A percentile compares a stretch with the other conserved stretches of the same genome.
These are phyloP conservation scores for Alloscopus bannaensis DNA, from an alignment of 2,888 invertebrate genomes.

Conservation along the genomic window DNA sequence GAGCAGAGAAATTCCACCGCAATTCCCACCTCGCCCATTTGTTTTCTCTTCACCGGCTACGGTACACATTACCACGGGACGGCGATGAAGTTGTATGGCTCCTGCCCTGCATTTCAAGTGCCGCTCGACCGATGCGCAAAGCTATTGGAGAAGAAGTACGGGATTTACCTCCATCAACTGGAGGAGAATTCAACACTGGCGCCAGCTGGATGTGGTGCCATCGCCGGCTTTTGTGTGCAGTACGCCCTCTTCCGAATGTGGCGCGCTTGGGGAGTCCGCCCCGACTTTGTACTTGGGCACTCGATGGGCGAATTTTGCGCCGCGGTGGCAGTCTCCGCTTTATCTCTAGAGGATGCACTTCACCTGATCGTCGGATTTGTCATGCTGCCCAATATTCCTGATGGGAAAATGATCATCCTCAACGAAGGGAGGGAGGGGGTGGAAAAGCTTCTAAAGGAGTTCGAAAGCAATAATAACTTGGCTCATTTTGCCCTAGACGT, in stretches of 20 bases:
- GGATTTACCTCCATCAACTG: conserved; percentile 8
- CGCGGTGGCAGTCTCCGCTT: conserved; percentile 14
- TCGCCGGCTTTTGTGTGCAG: conserved; percentile 24
- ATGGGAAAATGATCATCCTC: conserved; percentile 33
- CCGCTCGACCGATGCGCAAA: conserved; percentile 26
- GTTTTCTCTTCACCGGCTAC: conserved; percentile 12
- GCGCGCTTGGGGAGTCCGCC: conserved; percentile 31
- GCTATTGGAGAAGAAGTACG: neutral
- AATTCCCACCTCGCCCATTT: neutral
- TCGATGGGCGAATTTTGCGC: conserved; percentile 42
- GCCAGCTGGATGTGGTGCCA: conserved; percentile 18
- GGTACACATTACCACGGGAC: conserved; percentile 43
- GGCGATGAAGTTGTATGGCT: conserved; percentile 23
- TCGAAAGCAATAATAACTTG: neutral
- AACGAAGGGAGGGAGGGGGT: neutral
- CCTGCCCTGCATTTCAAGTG: conserved; percentile 8
- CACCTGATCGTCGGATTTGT: conserved; percentile 6
- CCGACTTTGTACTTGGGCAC: conserved; percentile 35
- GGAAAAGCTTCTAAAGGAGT: neutral
- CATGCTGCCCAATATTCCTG: neutral
- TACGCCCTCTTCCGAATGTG: conserved; percentile 28
- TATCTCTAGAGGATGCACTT: conserved; percentile 14
- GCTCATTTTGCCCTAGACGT: conserved; percentile 2
- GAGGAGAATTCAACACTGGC: conserved; percentile 34
- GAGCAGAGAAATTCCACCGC: neutral